These are phyloP conservation scores for Dicyrtomina minuta DNA, from an alignment of 2,888 invertebrate genomes.

Conservation along the genomic window DNA sequence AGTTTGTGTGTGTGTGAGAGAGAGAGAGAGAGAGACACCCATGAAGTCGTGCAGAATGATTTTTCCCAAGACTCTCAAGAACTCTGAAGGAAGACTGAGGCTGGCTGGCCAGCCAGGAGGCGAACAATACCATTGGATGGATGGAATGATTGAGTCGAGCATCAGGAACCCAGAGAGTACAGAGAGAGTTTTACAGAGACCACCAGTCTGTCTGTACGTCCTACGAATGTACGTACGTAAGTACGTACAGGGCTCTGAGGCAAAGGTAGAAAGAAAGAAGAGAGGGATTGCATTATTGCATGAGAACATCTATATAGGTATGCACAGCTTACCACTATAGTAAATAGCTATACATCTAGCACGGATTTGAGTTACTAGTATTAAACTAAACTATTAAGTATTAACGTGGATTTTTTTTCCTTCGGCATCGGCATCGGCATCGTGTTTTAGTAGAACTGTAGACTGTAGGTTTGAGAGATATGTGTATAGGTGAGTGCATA, in stretches of 20 bases:
- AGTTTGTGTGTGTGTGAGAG: neutral
- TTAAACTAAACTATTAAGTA: neutral
- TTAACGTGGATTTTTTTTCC: too few species aligned
- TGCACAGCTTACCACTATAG: too few species aligned
- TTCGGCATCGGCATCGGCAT: too few species aligned
- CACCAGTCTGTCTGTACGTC: neutral
- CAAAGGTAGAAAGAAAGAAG: too few species aligned
- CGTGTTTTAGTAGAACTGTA: neutral
- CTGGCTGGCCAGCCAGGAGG: slow-evolving; percentile 13
- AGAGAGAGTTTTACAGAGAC: neutral
- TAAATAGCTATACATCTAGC: neutral
- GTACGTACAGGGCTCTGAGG: too few species aligned
- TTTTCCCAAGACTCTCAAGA: slow-evolving; percentile 10
- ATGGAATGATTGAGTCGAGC: neutral
- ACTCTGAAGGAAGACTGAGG: neutral
- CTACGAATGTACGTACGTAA: neutral
- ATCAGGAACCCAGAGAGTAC: neutral
- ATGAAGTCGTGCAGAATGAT: slow-evolving; percentile 31
- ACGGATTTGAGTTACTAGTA: neutral
- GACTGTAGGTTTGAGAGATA: neutral
- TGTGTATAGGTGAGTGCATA: too few species aligned
- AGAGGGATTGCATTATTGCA: neutral
- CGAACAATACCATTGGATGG: slow-evolving; percentile 28
- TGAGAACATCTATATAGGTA: slow-evolving; percentile 2
- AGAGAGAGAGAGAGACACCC: slow-evolving; percentile 12